A percentile compares a stretch with the other conserved stretches of the same genome.
phyloP scores from a whole-genome alignment of 2,113 vertebrate species.

The Poeciliopsis retropinna region DNA sequence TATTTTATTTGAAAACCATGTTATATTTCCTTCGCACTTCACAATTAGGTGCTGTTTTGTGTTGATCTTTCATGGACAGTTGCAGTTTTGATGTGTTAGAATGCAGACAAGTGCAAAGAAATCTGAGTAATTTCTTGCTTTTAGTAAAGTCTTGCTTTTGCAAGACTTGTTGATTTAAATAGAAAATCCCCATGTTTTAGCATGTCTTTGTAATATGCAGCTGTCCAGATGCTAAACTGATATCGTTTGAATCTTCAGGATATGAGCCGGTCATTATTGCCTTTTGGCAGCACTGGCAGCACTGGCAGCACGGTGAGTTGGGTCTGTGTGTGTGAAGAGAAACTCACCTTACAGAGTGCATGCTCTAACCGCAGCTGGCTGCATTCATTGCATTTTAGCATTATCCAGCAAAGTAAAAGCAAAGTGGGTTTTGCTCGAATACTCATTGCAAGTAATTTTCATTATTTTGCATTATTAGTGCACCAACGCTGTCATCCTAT shows the following conservation, averaged over 20 bases:
- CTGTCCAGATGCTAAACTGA: slow-evolving; percentile 21
- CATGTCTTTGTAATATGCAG: neutral
- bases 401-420: neutral
- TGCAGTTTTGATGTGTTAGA: no score
- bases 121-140: neutral
- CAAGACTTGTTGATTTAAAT: neutral
- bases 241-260: slow-evolving; percentile 70
- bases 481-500: no score
- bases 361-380: slow-evolving; percentile 3
- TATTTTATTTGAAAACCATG: no score
- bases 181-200: neutral
- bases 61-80: no score
- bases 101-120: neutral
- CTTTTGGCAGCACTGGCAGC: slow-evolving; percentile 79
- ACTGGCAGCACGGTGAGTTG: slow-evolving; percentile 82
- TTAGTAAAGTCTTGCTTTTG: no score
- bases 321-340: neutral
- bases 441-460: no score
- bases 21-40: no score
- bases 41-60: no score
- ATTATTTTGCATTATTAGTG: no score
- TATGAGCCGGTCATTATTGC: slow-evolving; percentile 77
- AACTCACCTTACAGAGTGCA: neutral
- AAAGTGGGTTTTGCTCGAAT: neutral
- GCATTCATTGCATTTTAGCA: no score